Evolutionary conservation across 1,140 invertebrate species (phyloP).

Genomic region (Yoshiicerus persimilis): DNA sequence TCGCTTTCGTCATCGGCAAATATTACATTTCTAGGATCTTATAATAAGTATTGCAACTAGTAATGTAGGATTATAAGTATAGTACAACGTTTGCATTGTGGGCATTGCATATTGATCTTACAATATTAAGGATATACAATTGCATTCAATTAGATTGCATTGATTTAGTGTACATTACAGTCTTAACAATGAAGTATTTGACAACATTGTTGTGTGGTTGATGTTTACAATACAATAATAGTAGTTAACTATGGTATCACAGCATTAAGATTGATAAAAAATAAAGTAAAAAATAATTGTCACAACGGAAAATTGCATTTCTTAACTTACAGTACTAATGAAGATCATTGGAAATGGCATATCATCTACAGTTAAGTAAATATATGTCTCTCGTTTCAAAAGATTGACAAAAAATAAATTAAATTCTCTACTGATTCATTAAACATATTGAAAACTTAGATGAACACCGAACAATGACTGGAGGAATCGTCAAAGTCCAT

Average conservation of each 20-base stretch:
- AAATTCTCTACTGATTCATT: background rate
- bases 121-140: background rate
- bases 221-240: background rate
- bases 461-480: constrained; percentile 35
- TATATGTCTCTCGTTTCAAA: background rate
- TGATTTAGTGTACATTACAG: background rate
- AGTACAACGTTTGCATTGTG: background rate
- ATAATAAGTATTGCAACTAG: background rate
- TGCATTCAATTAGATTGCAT: background rate
- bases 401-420: constrained; percentile 14
- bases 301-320: constrained; percentile 1
- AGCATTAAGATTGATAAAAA: background rate
- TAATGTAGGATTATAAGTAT: background rate
- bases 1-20: background rate
- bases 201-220: background rate
- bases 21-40: background rate
- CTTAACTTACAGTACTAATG: background rate
- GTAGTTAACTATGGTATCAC: background rate
- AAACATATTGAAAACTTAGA: background rate
- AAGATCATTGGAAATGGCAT: background rate
- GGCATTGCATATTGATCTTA: background rate
- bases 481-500: constrained; percentile 22
- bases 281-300: constrained; percentile 1
- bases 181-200: background rate
- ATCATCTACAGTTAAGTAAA: background rate